phyloP scores from a whole-genome alignment of 2,113 vertebrate genomes.

The Xenus cinereus region DNA sequence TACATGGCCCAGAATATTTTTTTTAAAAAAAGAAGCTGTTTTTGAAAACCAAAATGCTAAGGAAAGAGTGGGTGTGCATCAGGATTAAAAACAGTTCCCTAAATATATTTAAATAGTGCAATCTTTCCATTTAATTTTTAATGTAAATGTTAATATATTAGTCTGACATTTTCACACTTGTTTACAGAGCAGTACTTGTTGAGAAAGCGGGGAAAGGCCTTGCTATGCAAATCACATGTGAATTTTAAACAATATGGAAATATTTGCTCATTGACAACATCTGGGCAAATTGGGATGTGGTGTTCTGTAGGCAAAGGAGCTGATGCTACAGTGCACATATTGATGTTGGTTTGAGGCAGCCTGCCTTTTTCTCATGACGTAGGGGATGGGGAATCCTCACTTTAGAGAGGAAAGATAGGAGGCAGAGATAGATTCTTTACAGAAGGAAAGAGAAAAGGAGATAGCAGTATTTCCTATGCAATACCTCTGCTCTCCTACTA shows the following conservation, averaged over 20 bases:
- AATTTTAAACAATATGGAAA: neutral
- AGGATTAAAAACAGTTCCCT: neutral
- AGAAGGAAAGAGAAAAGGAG: neutral
- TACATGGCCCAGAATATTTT: neutral
- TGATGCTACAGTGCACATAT: rapidly evolving
- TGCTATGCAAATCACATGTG: neutral
- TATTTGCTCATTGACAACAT: neutral
- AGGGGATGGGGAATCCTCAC: neutral
- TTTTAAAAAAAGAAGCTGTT: neutral
- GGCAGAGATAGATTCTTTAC: neutral
- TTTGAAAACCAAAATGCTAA: neutral
- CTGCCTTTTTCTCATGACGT: neutral
- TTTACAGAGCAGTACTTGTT: neutral
- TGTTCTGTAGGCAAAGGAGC: neutral
- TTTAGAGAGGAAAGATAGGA: neutral
- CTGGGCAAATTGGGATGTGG: neutral
- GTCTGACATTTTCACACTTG: neutral
- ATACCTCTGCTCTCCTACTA: neutral
- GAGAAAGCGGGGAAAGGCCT: neutral
- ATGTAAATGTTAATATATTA: neutral
- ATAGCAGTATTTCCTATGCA: neutral
- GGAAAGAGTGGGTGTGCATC: neutral
- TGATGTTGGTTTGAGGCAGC: neutral
- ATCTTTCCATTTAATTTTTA: neutral
- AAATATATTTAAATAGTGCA: neutral